Percentiles rank a stretch among this genome's conserved stretches.
phyloP scores from a whole-genome alignment of 1,140 invertebrate genomes.

The Caenorhabditis brenneri region DNA sequence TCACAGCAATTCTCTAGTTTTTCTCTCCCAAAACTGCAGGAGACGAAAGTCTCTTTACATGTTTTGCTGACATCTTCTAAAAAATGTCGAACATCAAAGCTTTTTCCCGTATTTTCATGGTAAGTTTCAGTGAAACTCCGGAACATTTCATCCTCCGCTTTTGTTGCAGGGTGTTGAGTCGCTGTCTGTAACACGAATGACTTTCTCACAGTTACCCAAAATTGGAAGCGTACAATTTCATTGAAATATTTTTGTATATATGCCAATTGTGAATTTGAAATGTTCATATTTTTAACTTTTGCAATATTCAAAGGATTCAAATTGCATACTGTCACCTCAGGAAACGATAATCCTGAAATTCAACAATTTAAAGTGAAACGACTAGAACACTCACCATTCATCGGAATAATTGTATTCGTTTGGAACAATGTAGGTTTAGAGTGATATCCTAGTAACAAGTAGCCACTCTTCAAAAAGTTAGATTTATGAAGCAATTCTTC shows the following conservation, averaged over 20 bases:
- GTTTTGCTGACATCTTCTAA: conserved; percentile 34
- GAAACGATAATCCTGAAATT: conserved; percentile 32
- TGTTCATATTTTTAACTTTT: conserved; percentile 30
- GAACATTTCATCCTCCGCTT: neutral
- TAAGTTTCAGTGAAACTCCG: neutral
- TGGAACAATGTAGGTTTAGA: conserved; percentile 52
- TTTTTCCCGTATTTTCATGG: neutral
- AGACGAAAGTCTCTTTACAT: conserved; percentile 38
- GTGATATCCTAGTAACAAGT: conserved; percentile 50
- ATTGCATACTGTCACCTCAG: conserved; percentile 54
- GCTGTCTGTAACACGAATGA: neutral
- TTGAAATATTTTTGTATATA: neutral
- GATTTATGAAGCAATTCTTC: neutral
- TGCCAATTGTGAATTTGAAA: neutral
- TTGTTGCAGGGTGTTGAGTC: neutral
- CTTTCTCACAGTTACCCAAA: neutral
- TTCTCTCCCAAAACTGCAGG: conserved; percentile 41
- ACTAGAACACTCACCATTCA: neutral
- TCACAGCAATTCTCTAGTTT: conserved; percentile 42
- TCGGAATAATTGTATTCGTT: conserved; percentile 53
- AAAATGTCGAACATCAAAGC: conserved; percentile 37
- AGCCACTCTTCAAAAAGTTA: conserved; percentile 47
- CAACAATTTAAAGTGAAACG: neutral
- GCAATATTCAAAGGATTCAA: conserved; percentile 42
- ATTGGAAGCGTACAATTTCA: neutral